These are phyloP conservation scores for Lepisosteus osseus DNA, from an alignment of 2,113 vertebrate genomes.

Conservation along the genomic window DNA sequence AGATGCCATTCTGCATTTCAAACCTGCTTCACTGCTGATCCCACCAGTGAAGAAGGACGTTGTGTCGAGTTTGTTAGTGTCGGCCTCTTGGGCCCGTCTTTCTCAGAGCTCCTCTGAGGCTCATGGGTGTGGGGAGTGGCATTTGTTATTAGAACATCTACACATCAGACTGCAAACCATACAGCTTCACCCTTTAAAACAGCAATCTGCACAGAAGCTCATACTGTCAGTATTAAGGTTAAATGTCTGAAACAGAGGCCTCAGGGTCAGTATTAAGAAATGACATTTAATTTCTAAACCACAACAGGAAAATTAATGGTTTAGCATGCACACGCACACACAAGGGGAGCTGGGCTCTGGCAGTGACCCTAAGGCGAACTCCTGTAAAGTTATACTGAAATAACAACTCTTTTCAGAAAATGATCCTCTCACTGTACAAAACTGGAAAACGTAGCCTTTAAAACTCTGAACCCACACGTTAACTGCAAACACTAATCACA, in stretches of 20 bases:
- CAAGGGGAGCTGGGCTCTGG: not conserved
- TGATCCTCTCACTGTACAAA: too few relatives aligned
- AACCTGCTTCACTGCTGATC: too few relatives aligned
- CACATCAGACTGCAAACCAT: not conserved
- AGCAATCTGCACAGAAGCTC: not conserved
- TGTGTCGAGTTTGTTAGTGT: too few relatives aligned
- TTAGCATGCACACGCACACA: not conserved
- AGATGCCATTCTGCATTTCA: too few relatives aligned
- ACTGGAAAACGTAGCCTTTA: too few relatives aligned
- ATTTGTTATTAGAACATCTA: not conserved
- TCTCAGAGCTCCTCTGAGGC: too few relatives aligned
- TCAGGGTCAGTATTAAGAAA: slow-evolving; percentile 4
- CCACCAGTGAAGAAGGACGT: too few relatives aligned
- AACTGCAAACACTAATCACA: too few relatives aligned
- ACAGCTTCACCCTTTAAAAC: not conserved
- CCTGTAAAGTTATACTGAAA: not conserved
- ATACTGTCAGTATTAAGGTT: not conserved
- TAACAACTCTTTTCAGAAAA: too few relatives aligned
- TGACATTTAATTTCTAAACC: slow-evolving; percentile 5
- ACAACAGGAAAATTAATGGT: not conserved
- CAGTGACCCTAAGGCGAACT: not conserved
- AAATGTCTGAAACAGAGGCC: not conserved
- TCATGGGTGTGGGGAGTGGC: too few relatives aligned
- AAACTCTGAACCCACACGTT: too few relatives aligned
- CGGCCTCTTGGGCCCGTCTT: too few relatives aligned